Evolutionary conservation across 2,888 invertebrate species (phyloP), one percentile per base, ranked within the genome.

Genomic region (Agrotis puta): DNA sequence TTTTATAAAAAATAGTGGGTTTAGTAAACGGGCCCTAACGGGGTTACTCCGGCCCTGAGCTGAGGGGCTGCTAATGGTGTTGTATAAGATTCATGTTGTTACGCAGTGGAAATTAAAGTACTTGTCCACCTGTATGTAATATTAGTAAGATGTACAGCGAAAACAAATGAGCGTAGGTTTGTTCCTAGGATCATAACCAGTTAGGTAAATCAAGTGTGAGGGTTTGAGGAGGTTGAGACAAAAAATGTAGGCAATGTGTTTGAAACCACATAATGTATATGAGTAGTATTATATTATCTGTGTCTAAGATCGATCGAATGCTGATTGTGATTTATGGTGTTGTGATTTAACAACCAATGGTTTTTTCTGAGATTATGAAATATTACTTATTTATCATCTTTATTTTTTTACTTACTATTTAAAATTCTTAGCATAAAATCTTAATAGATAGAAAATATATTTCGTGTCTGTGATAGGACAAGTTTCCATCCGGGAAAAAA

Each of bases 11-110:
- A 33, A 7, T 7, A 33, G 33, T 11, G 9, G 39, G 39, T 39
- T 9, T 11, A 9, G 2, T 27, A 33, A 39, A 39, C 11, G 39
- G 39, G 39, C 33, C 39, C 39, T 39, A 1, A 39, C 39, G 2
- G 39, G 9, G 39, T 39, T 39, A 11, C 33, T 33, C 33, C 11
- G 39, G 39, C 9, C 39, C 39, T 11, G 39, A 39, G 11, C 53
- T 27, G 47, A 64, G 47, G 58, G 71, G 74, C 20, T 45, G 6
- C 59, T 47, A 57, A 56, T 64, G 61, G 47, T 62, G 48, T 47
- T 50, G 27, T 64, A 22, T n/a, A 33, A 69, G 43, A 64, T 27
- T 5, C 47, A 59, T 24, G 48, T 45, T 16, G 27, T 57, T 53
- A 33, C 18, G 11, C 24, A 27, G 7, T 20, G 43, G 13, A 51